These are phyloP conservation scores for Pelobates cultripes DNA, from an alignment of 2,797 vertebrate species.

Conservation along the genomic window DNA sequence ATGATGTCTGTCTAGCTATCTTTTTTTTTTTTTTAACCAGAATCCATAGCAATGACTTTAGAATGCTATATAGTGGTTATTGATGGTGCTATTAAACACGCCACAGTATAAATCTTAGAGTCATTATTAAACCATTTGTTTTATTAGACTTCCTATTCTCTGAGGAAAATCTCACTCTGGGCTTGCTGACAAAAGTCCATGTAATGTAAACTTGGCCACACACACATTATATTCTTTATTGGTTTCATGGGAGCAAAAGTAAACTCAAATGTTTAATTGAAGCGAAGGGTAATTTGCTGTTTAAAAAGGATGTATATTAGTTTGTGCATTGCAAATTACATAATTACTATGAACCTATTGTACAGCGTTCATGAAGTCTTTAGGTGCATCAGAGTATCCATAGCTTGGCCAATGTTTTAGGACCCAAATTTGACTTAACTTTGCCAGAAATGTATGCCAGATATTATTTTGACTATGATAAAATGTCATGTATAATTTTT, in stretches of 20 bases:
- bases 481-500: background rate
- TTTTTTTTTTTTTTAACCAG: too few relatives aligned
- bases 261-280: conserved; percentile 49
- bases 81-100: conserved; percentile 48
- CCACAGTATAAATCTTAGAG: conserved; percentile 52
- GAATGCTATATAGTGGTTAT: conserved; percentile 14
- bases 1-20: too few relatives aligned
- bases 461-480: background rate
- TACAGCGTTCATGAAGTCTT: background rate
- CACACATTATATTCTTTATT: conserved; percentile 51
- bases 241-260: conserved; percentile 44
- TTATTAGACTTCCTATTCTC: conserved; percentile 52
- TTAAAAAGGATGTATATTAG: conserved; percentile 34
- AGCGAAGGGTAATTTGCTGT: conserved; percentile 39
- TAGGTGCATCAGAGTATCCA: background rate
- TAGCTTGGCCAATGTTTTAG: background rate
- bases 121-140: conserved; percentile 56
- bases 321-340: conserved; percentile 14
- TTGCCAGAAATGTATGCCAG: background rate
- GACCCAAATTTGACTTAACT: background rate
- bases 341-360: conserved; percentile 18
- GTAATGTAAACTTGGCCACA: conserved; percentile 56
- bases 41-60: background rate
- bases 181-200: conserved; percentile 49
- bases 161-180: conserved; percentile 48